Percentiles rank a stretch among this genome's conserved stretches.
phyloP scores from a whole-genome alignment of 2,797 vertebrate genomes.

The Ispidina picta region DNA sequence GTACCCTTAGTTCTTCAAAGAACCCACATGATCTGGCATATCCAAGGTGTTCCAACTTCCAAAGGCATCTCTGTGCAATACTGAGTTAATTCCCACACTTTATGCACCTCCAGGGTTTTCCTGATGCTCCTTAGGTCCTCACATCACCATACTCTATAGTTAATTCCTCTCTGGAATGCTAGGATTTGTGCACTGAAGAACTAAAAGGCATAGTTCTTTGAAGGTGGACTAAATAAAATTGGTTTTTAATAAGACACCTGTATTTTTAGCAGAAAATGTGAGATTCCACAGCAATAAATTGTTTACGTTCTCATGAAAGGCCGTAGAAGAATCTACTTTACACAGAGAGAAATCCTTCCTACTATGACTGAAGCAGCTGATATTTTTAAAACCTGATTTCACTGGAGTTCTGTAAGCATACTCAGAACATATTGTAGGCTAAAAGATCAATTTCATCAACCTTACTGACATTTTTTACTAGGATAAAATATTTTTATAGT shows the following conservation, averaged over 20 bases:
- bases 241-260: neutral
- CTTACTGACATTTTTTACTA: neutral
- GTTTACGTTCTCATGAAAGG: neutral
- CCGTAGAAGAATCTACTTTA: neutral
- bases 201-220: neutral
- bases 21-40: neutral
- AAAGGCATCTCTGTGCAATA: neutral
- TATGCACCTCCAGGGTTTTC: neutral
- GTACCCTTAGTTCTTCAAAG: neutral
- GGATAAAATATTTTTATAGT: neutral
- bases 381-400: neutral
- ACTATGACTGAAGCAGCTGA: neutral
- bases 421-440: neutral
- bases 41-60: neutral
- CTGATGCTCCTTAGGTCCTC: neutral
- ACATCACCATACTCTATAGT: neutral
- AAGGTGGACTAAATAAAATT: neutral
- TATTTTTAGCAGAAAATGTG: neutral
- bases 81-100: rapidly evolving
- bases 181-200: too few relatives aligned
- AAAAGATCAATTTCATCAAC: neutral
- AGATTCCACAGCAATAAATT: neutral
- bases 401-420: neutral
- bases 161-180: neutral
- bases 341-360: neutral